Conservation (phyloP, 2,888 invertebrate genomes). For the Apocheima hispidaria region DNA sequence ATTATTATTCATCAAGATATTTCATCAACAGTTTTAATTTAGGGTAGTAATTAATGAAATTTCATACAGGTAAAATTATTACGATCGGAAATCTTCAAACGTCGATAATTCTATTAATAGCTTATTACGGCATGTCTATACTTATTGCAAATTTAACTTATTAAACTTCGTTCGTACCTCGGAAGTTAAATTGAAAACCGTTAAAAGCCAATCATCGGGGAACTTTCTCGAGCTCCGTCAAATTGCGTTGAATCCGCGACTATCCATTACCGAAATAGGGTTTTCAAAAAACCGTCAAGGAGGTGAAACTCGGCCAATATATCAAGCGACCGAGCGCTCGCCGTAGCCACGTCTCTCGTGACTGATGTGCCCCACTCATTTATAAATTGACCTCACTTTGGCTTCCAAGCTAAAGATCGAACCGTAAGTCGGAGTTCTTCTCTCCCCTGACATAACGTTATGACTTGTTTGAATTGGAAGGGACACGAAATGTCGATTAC, state of each 20-base stretch:
- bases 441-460: constrained; percentile 32
- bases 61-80: constrained; percentile 3
- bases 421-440: constrained; percentile 35
- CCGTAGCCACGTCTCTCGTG: constrained; percentile 61
- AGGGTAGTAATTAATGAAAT: neutral
- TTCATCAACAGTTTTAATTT: neutral
- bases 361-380: constrained; percentile 75
- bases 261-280: constrained; percentile 70
- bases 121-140: constrained; percentile 21
- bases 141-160: constrained; percentile 31
- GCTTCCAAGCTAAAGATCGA: constrained; percentile 41
- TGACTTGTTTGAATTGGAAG: constrained; percentile 35
- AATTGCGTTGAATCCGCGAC: constrained; percentile 67
- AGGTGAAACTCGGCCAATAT: constrained; percentile 71
- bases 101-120: constrained; percentile 18
- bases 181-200: constrained; percentile 77
- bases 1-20: no score
- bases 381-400: constrained; percentile 75
- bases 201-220: constrained; percentile 58
- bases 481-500: constrained; percentile 33
- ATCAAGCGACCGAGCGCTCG: constrained; percentile 65
- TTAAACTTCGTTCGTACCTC: constrained; percentile 65
- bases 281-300: constrained; percentile 76
- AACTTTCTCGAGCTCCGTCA: constrained; percentile 61
- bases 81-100: constrained; percentile 1